Evolutionary conservation across 2,797 vertebrate species (phyloP).

Genomic region (Picus viridis): DNA sequence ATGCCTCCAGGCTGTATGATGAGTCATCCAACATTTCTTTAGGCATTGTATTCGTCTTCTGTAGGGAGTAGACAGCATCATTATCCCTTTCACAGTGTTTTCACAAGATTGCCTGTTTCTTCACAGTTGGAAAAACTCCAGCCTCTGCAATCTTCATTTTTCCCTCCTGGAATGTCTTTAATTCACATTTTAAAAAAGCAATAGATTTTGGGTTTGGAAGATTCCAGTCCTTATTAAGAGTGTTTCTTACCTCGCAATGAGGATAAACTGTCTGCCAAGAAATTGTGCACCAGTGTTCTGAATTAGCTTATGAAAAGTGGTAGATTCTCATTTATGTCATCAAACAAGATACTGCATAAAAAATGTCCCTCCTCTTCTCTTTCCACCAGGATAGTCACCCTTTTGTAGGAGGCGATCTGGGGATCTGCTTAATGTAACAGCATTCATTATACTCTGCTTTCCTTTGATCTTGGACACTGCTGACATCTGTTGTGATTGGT

Average conservation of each 20-base stretch:
- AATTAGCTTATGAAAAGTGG: neutral
- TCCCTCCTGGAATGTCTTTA: neutral
- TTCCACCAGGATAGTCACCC: neutral
- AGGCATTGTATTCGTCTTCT: constrained; percentile 4
- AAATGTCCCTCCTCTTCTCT: neutral
- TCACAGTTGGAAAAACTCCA: neutral
- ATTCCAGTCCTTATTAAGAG: neutral
- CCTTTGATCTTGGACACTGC: neutral
- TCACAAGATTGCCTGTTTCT: neutral
- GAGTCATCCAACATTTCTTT: constrained; percentile 42
- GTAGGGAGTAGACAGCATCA: neutral
- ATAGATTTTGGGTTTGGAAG: neutral
- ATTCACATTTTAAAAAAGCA: neutral
- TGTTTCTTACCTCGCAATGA: neutral
- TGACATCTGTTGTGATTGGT: neutral
- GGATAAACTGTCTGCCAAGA: neutral
- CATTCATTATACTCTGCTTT: neutral
- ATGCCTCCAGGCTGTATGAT: neutral
- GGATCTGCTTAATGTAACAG: neutral
- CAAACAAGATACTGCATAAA: neutral
- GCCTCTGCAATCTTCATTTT: neutral
- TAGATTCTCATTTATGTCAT: neutral
- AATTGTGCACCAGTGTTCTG: neutral
- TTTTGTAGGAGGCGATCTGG: neutral
- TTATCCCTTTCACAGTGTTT: constrained; percentile 2